Base-by-base conservation (phyloP, 2,888 invertebrate genomes). In the Meliscaeva auricollis region DNA sequence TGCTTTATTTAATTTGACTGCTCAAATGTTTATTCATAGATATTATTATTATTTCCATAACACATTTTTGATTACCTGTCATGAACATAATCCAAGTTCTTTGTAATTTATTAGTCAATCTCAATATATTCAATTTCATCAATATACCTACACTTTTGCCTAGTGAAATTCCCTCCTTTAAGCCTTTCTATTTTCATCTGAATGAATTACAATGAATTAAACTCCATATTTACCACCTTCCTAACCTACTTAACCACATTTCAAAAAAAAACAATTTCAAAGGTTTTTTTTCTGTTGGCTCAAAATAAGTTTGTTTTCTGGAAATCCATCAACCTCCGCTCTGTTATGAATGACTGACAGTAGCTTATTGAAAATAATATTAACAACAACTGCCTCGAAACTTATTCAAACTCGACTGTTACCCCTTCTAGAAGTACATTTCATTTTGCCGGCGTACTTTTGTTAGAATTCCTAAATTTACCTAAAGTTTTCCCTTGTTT, bases 301-400 rank as follows among this genome's bases (percentile, higher is more conserved):
- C n/a, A 41, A 13, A 41, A 41, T 13, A 13, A 13, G n/a, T 41
- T 41, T 13, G 4, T 13, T 13, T 41, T 41, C 3, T 3, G 26
- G 26, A 26, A 41, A 4, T 11, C 11, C 41, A 41, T 4, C 13
- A 41, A 13, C 13, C 4, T 13, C 4, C 26, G 26, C 4, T 26
- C 26, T 26, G 2, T 26, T 26, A 26, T 26, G 26, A 3, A 26
- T 38, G 38, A 41, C 41, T 44, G 60, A 32, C 60, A 60, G 41
- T 20, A 26, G 41, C 41, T 41, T 60, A 60, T 41, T 60, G 38
- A 60, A 60, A 60, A 41, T 60, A 41, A 41, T 26, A 41, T 60
- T 60, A 60, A 41, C 26, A 60, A 41, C 60, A 60, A 60, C 15
- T 60, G 22, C 22, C 9, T 41, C 41, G 9, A 26, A 60, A 20